phyloP scores from a whole-genome alignment of 2,888 invertebrate genomes.

The Clitarchus hookeri region DNA sequence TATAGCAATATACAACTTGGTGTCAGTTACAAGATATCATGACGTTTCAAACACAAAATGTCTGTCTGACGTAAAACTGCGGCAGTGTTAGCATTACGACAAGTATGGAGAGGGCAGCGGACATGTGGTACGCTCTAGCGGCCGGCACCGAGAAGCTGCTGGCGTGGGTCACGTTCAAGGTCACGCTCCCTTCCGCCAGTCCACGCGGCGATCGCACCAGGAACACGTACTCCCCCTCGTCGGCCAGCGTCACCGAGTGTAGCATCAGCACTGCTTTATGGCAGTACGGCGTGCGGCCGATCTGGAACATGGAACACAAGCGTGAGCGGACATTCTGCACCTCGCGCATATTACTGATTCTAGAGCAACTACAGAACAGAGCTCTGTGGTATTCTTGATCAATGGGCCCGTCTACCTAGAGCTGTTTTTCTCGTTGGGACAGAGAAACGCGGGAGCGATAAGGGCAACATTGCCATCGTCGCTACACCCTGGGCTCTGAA shows the following conservation, averaged over 20 bases:
- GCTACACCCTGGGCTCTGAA: too few species aligned
- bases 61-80: conserved; percentile 21
- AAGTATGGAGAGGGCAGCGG: conserved; percentile 19
- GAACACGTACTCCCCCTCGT: conserved; percentile 67
- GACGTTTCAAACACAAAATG: conserved; percentile 21
- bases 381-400: too few species aligned
- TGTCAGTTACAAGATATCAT: neutral
- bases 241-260: conserved; percentile 60
- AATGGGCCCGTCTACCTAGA: too few species aligned
- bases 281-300: conserved; percentile 62
- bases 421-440: too few species aligned
- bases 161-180: conserved; percentile 62
- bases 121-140: conserved; percentile 29
- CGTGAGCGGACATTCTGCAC: conserved; percentile 26
- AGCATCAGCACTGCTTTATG: conserved; percentile 64
- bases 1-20: conserved; percentile 10
- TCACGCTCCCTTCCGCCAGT: conserved; percentile 65
- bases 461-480: too few species aligned
- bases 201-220: conserved; percentile 66
- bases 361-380: too few species aligned
- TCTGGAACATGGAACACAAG: conserved; percentile 58
- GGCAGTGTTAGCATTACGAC: conserved; percentile 3
- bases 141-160: conserved; percentile 36
- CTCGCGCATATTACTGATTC: too few species aligned
- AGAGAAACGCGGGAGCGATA: too few species aligned